Conservation (phyloP, 1,140 invertebrate genomes). For the Drosophila jambulina region DNA sequence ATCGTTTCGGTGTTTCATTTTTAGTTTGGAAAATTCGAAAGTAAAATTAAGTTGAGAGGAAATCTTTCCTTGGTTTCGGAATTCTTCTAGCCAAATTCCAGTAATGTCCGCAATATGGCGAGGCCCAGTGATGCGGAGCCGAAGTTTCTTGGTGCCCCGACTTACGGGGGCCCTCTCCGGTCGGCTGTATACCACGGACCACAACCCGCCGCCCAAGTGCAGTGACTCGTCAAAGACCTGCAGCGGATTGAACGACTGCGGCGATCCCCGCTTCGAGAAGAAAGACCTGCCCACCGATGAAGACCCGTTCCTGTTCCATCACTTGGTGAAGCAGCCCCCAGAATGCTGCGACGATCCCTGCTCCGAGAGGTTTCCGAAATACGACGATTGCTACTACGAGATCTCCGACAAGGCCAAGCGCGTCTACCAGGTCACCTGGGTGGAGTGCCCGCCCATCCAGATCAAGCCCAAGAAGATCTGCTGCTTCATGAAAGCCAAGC, state of each 20-base stretch:
- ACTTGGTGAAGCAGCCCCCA: conserved; percentile 1
- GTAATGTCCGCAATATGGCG: conserved; percentile 22
- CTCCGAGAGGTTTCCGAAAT: conserved; percentile 14
- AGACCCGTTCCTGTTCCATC: conserved; percentile 26
- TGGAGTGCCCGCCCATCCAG: conserved; percentile 61
- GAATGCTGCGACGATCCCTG: conserved; percentile 4
- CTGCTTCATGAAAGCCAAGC: conserved; percentile 21
- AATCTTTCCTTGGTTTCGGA: conserved; percentile 21
- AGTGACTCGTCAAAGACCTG: neutral
- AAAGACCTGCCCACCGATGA: neutral
- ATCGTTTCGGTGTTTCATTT: conserved; percentile 19
- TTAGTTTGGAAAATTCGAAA: neutral
- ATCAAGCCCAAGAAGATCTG: conserved; percentile 73
- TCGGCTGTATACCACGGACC: conserved; percentile 5
- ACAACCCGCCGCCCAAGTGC: conserved; percentile 28
- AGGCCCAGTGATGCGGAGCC: neutral
- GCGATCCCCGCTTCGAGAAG: conserved; percentile 13
- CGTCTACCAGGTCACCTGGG: conserved; percentile 70
- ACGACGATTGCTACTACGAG: conserved; percentile 57
- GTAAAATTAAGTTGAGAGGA: neutral
- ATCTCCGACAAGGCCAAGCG: conserved; percentile 65
- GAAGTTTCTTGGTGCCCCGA: neutral
- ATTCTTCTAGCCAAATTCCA: neutral
- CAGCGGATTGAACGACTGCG: neutral
- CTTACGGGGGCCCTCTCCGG: neutral